Conservation (phyloP, 2,888 invertebrate species). For the Parthenolecanium corni region DNA sequence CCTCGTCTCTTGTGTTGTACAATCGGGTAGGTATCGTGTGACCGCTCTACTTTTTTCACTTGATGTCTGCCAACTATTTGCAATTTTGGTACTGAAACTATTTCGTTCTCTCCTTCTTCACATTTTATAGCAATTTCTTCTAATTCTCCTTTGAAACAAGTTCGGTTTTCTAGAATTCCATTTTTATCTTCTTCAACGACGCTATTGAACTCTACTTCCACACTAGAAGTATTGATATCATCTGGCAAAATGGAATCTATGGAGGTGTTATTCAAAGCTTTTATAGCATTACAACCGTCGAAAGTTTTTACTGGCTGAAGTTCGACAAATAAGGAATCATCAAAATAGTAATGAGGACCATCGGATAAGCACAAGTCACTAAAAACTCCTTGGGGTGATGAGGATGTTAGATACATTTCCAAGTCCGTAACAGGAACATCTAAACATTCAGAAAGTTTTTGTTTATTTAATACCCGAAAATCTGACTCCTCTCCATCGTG, state of each 20-base stretch:
- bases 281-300: background rate
- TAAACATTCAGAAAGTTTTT: constrained; percentile 1
- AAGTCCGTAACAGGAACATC: constrained; percentile 4
- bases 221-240: constrained; percentile 2
- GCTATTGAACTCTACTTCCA: constrained; percentile 9
- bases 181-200: background rate
- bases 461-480: background rate
- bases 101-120: background rate
- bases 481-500: background rate
- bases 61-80: constrained; percentile 11
- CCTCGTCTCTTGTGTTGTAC: constrained; percentile 17
- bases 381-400: background rate
- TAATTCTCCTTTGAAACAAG: no score
- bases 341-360: constrained; percentile 10
- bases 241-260: constrained; percentile 10
- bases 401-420: constrained; percentile 2
- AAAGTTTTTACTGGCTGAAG: background rate
- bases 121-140: no score
- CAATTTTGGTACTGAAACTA: background rate
- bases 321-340: background rate
- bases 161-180: no score
- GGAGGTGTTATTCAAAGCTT: background rate
- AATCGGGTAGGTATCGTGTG: background rate
- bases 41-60: background rate
- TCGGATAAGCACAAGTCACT: constrained; percentile 3